These are phyloP conservation scores for Pantherophis vulpinus DNA, from an alignment of 2,797 vertebrate genomes.

Conservation along the genomic window DNA sequence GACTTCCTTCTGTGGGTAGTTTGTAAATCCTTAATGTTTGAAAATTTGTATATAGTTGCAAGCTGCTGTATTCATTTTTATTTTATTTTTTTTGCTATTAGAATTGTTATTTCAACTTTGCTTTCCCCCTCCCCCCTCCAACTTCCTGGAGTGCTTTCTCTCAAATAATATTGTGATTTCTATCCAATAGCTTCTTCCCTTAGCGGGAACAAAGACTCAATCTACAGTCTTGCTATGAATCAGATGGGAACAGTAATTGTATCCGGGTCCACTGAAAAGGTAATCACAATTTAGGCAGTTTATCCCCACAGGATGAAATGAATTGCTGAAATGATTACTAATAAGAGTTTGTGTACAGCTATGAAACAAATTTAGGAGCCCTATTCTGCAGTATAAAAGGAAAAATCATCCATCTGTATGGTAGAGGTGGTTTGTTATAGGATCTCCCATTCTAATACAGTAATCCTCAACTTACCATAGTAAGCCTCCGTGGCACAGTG, in stretches of 20 bases:
- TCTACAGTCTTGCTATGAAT: constrained; percentile 99
- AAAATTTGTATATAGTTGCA: neutral
- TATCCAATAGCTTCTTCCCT: constrained; percentile 89
- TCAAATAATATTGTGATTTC: constrained; percentile 10
- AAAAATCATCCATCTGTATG: neutral
- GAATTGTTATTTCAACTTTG: neutral
- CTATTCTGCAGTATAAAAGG: neutral
- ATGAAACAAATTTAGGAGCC: neutral
- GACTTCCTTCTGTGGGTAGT: neutral
- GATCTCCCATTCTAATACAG: neutral
- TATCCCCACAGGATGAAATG: neutral
- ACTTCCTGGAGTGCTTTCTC: neutral
- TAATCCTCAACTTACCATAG: too few relatives aligned
- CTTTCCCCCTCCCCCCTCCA: neutral
- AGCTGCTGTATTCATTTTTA: neutral
- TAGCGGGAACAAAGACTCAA: constrained; percentile 98
- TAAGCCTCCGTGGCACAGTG: too few relatives aligned
- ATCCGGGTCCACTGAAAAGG: constrained; percentile 98
- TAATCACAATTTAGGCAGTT: constrained; percentile 48
- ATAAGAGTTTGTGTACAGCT: neutral
- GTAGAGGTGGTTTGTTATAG: neutral
- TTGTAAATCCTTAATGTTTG: accelerated
- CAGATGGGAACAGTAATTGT: constrained; percentile 99
- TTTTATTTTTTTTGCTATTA: neutral
- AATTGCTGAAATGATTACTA: neutral